These are phyloP conservation scores for Myioborus melanocephalus DNA, from an alignment of 2,797 vertebrate species.

Conservation along the genomic window DNA sequence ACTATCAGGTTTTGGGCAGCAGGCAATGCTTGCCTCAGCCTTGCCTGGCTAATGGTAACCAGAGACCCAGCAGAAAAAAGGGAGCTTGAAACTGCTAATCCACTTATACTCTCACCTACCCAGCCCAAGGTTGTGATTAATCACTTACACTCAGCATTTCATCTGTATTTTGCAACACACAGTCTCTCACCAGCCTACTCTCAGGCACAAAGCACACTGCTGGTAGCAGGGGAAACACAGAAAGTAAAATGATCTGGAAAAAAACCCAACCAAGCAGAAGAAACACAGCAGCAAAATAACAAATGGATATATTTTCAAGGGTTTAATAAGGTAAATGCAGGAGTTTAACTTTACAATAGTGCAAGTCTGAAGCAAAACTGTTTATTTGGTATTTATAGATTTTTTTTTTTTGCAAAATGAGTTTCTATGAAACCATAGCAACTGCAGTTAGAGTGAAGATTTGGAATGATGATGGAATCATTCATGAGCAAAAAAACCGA, in stretches of 20 bases:
- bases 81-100: not conserved
- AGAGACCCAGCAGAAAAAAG: not conserved
- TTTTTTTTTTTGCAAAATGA: constrained; percentile 10
- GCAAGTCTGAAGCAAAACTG: not conserved
- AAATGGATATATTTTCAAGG: not conserved
- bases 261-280: not conserved
- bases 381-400: constrained; percentile 38
- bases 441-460: constrained; percentile 21
- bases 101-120: not conserved
- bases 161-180: not conserved
- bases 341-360: not conserved
- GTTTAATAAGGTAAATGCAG: not conserved
- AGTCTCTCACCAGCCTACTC: not conserved
- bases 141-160: not conserved
- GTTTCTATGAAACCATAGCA: constrained; percentile 46
- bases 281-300: not conserved
- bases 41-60: not conserved
- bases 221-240: not conserved
- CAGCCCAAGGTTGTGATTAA: not conserved
- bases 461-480: constrained; percentile 25
- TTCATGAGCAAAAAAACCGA: not conserved
- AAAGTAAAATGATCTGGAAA: not conserved
- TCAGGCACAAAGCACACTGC: not conserved
- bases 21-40: not conserved
- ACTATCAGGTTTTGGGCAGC: constrained; percentile 49